A percentile compares a stretch with the other conserved stretches of the same genome.
Conservation (phyloP, 2,888 invertebrate species). For the Alentia gelatinosa region DNA sequence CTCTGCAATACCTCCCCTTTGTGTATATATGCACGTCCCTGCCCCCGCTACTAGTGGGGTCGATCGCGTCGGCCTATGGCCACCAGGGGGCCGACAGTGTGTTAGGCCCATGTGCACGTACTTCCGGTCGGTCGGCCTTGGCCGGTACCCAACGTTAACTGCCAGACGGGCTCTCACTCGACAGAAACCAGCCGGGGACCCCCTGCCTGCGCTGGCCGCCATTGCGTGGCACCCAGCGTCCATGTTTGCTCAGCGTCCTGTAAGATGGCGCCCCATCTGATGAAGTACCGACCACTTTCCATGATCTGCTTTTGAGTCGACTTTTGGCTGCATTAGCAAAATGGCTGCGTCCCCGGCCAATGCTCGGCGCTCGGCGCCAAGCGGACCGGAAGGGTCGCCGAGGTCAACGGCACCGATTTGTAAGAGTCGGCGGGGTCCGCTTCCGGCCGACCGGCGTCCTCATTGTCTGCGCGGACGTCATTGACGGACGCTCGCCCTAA, state of each 20-base stretch:
- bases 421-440: slow-evolving; percentile 10
- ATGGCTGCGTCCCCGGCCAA: not conserved
- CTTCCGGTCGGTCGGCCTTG: not conserved
- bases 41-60: not conserved
- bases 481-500: not conserved
- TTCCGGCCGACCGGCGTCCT: slow-evolving; percentile 15
- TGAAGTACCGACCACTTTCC: not conserved
- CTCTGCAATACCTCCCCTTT: not conserved
- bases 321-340: slow-evolving; percentile 36
- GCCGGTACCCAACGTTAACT: not conserved
- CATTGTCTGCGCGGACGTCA: slow-evolving; percentile 37
- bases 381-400: not conserved
- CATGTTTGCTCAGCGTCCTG: not conserved
- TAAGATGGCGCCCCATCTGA: slow-evolving; percentile 8
- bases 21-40: not conserved
- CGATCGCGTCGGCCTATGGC: not conserved
- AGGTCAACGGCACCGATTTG: slow-evolving; percentile 13
- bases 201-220: not conserved
- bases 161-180: not conserved
- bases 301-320: slow-evolving; percentile 22
- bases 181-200: slow-evolving; percentile 1
- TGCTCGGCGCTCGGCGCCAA: not conserved
- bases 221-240: not conserved
- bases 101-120: not conserved
- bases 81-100: not conserved